phyloP scores from a whole-genome alignment of 2,113 vertebrate genomes.

The Vanacampus margaritifer region DNA sequence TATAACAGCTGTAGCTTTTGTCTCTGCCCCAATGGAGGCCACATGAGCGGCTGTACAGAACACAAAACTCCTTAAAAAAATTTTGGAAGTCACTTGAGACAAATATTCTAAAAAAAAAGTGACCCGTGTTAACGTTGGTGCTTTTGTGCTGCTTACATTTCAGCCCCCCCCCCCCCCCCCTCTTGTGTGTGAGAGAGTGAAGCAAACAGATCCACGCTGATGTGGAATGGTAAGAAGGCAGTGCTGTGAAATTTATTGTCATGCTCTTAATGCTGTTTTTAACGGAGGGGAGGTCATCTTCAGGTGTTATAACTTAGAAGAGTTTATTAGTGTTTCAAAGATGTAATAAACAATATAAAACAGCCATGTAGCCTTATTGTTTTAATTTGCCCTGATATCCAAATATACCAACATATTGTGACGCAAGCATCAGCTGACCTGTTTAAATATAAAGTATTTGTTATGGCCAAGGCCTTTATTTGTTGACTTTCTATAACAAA shows the following conservation, averaged over 20 bases:
- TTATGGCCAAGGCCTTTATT: too few relatives aligned
- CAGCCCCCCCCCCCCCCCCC: constrained; percentile 42
- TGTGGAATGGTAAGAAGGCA: constrained; percentile 57
- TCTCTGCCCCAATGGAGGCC: constrained; percentile 30
- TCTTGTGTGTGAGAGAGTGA: constrained; percentile 30
- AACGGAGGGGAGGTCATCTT: constrained; percentile 63
- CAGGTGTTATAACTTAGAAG: constrained; percentile 72
- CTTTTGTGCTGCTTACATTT: constrained; percentile 66
- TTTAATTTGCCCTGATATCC: background rate
- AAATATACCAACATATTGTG: background rate
- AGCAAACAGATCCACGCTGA: constrained; percentile 41
- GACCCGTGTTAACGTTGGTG: constrained; percentile 50
- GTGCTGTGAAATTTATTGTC: constrained; percentile 74
- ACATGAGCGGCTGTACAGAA: constrained; percentile 59
- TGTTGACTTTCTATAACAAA: too few relatives aligned
- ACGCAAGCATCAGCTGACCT: background rate
- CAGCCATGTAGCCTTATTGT: background rate
- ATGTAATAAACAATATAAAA: constrained; percentile 73
- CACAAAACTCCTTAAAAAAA: constrained; percentile 34
- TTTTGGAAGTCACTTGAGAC: constrained; percentile 29
- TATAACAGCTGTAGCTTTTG: constrained; percentile 29
- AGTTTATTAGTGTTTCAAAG: constrained; percentile 75
- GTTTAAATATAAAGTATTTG: too few relatives aligned
- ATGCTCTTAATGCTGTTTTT: constrained; percentile 71
- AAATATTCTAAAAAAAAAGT: constrained; percentile 42